phyloP scores from a whole-genome alignment of 2,888 invertebrate genomes.

The Scaptodrosophila latifasciaeformis region DNA sequence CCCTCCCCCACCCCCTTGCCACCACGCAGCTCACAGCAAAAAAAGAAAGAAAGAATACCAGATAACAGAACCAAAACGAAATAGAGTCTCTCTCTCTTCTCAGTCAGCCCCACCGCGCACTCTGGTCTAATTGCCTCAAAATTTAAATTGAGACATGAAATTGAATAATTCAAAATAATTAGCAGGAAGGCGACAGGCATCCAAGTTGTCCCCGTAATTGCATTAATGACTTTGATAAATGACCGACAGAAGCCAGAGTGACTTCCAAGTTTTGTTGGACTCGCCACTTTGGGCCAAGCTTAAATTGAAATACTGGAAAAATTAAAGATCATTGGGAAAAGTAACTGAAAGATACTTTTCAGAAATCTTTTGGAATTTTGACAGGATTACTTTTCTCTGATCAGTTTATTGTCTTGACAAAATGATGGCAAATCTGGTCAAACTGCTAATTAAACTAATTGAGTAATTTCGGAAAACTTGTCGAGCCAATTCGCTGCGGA shows the following conservation, averaged over 20 bases:
- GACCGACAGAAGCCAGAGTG: too few species aligned
- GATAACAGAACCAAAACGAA: too few species aligned
- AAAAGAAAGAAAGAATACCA: too few species aligned
- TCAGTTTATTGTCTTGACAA: slow-evolving; percentile 8
- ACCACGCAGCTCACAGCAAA: too few species aligned
- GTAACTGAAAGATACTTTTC: too few species aligned
- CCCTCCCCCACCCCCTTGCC: too few species aligned
- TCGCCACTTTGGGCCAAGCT: too few species aligned
- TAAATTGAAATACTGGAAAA: too few species aligned
- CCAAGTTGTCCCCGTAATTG: slow-evolving; percentile 42
- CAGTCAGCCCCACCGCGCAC: slow-evolving; percentile 8
- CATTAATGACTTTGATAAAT: slow-evolving; percentile 61
- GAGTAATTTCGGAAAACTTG: slow-evolving; percentile 57
- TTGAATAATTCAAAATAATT: slow-evolving; percentile 75
- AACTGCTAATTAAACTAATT: slow-evolving; percentile 72
- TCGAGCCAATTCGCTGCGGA: slow-evolving; percentile 37
- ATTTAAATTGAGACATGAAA: slow-evolving; percentile 73
- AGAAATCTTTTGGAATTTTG: too few species aligned
- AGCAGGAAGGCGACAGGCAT: slow-evolving; percentile 43
- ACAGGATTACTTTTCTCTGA: not conserved
- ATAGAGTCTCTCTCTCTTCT: too few species aligned
- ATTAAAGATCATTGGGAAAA: too few species aligned
- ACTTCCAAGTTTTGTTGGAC: too few species aligned
- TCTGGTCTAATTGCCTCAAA: slow-evolving; percentile 64
- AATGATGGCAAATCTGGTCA: slow-evolving; percentile 52